Percentiles rank a stretch among this genome's conserved stretches.
Evolutionary conservation across 1,140 invertebrate species (phyloP).

Genomic region (Drosophila nigrodunni): DNA sequence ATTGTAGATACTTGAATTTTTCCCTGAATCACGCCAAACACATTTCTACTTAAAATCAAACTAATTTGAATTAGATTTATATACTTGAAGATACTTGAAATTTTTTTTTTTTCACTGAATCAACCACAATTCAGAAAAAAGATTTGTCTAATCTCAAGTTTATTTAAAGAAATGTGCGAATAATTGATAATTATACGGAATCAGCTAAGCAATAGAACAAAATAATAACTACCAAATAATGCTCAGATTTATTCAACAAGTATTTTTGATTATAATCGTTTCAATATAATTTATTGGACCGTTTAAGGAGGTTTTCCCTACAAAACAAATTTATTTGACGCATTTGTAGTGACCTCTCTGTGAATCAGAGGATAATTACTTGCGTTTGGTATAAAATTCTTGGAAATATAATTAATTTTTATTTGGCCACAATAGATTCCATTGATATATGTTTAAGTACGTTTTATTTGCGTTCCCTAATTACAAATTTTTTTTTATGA

Average conservation of each 20-base stretch:
- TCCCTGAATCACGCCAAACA: not conserved
- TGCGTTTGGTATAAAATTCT: not conserved
- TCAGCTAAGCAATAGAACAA: not conserved
- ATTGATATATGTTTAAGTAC: too few species aligned
- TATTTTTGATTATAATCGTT: not conserved
- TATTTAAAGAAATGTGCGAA: constrained; percentile 19
- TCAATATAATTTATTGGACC: constrained; percentile 9
- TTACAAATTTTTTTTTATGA: constrained; percentile 2
- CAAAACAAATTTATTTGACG: not conserved
- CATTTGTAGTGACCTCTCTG: not conserved
- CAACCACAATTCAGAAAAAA: constrained; percentile 9
- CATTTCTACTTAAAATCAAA: constrained; percentile 6
- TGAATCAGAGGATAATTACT: constrained; percentile 2
- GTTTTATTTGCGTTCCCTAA: constrained; percentile 1
- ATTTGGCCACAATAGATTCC: not conserved
- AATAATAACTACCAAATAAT: not conserved
- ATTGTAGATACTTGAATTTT: too few species aligned
- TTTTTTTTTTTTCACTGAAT: constrained; percentile 12
- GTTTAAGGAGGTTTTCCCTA: not conserved
- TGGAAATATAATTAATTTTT: not conserved
- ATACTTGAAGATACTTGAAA: not conserved
- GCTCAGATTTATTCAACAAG: constrained; percentile 13
- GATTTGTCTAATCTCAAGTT: constrained; percentile 17
- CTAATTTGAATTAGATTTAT: not conserved
- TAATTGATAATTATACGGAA: constrained; percentile 9